Evolutionary conservation across 2,113 vertebrate species (phyloP).

Genomic region (Coracopsis vasa): DNA sequence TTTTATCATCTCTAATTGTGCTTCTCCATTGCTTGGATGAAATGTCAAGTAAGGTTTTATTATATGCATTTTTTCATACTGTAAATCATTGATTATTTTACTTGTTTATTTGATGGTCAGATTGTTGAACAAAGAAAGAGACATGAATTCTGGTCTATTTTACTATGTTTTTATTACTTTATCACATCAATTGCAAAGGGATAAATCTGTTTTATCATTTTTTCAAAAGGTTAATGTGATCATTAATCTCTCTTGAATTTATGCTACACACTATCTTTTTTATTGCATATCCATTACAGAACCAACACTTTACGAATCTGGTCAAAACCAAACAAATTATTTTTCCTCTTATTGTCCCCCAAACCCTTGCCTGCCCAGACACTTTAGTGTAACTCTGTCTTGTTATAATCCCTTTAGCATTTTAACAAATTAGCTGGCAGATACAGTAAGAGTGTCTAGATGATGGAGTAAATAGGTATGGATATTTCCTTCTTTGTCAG

Average conservation of each 20-base stretch:
- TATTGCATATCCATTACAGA: not conserved
- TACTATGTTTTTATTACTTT: not conserved
- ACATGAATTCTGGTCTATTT: not conserved
- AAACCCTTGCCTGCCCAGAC: not conserved
- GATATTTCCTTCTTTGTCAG: not conserved
- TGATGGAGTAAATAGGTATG: not conserved
- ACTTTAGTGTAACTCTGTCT: not conserved
- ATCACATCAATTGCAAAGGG: not conserved
- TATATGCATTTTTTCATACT: not conserved
- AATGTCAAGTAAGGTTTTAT: conserved; percentile 32
- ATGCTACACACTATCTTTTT: not conserved
- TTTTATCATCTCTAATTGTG: conserved; percentile 4
- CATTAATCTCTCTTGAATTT: conserved; percentile 30
- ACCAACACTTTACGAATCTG: not conserved
- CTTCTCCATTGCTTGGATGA: not conserved
- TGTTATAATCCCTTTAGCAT: not conserved
- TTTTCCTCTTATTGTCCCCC: not conserved
- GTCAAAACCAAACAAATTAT: not conserved
- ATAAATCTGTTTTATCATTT: not conserved
- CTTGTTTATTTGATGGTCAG: conserved; percentile 34
- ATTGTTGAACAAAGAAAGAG: not conserved
- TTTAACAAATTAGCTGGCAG: not conserved
- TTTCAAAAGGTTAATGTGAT: conserved; percentile 35
- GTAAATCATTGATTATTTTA: conserved; percentile 45
- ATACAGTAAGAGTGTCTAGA: not conserved